Conservation (phyloP, 2,888 invertebrate species). For the Hetaerina titia region DNA sequence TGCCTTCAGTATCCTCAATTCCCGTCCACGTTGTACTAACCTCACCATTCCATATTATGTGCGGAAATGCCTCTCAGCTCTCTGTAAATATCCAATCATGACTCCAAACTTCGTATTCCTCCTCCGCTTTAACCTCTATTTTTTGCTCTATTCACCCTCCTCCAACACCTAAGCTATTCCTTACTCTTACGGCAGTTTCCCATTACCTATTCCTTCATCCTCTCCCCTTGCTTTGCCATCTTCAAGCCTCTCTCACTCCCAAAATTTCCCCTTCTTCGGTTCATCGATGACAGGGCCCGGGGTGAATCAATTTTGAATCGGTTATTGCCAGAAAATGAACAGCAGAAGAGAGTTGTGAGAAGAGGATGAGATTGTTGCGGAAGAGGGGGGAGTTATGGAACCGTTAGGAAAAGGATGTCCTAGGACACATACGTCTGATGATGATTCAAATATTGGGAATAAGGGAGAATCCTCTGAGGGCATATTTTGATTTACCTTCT, state of each 20-base stretch:
- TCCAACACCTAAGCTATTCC: background rate
- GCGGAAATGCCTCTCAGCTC: background rate
- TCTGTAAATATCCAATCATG: conserved; percentile 53
- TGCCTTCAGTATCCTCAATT: background rate
- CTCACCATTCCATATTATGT: background rate
- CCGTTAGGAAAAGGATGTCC: background rate
- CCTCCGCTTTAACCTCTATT: background rate
- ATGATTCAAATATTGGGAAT: background rate
- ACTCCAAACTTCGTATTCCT: background rate
- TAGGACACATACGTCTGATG: background rate
- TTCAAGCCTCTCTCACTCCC: background rate
- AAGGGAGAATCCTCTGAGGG: background rate
- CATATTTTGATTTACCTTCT: background rate
- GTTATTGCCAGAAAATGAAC: conserved; percentile 63
- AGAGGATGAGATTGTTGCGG: background rate
- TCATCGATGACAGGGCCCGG: conserved; percentile 18
- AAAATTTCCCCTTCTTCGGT: background rate
- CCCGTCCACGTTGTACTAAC: background rate
- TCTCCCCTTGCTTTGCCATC: background rate
- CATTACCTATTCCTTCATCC: background rate
- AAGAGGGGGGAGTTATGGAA: background rate
- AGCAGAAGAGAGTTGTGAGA: background rate
- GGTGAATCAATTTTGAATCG: conserved; percentile 62
- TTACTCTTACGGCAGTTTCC: background rate
- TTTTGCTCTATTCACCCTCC: background rate